Evolutionary conservation across 2,797 vertebrate species (phyloP).

Genomic region (Poecilia picta): DNA sequence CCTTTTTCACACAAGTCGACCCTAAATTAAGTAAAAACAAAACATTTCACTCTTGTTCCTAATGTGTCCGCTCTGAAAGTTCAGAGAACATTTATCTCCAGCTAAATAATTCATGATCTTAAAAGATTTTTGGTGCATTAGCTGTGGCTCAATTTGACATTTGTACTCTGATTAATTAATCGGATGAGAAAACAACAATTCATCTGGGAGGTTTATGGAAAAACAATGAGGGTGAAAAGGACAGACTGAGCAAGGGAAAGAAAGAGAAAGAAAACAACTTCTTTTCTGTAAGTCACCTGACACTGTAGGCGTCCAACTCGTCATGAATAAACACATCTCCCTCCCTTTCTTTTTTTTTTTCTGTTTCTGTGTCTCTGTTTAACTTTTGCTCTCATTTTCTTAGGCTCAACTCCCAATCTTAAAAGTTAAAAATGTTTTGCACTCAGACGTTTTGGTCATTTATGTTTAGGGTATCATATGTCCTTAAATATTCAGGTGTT

Average conservation of each 20-base stretch:
- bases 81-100: neutral
- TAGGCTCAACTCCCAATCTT: constrained; percentile 19
- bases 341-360: constrained; percentile 15
- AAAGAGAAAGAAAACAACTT: constrained; percentile 54
- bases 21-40: constrained; percentile 33
- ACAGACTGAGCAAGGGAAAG: constrained; percentile 32
- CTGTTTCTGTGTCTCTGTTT: constrained; percentile 27
- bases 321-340: constrained; percentile 66
- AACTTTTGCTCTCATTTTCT: constrained; percentile 24
- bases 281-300: constrained; percentile 79
- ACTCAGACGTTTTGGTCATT: constrained; percentile 7
- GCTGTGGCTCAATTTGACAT: constrained; percentile 1
- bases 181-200: constrained; percentile 11
- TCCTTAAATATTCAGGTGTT: neutral
- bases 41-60: neutral
- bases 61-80: constrained; percentile 1
- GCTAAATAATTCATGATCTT: neutral
- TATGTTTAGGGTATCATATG: constrained; percentile 29
- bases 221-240: constrained; percentile 9
- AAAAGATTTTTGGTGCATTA: neutral
- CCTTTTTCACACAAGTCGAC: constrained; percentile 25
- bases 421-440: constrained; percentile 30
- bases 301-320: constrained; percentile 63
- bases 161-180: neutral
- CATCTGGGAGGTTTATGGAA: constrained; percentile 29